Conservation (phyloP, 2,888 invertebrate genomes). For the Cremastinae sp. region DNA sequence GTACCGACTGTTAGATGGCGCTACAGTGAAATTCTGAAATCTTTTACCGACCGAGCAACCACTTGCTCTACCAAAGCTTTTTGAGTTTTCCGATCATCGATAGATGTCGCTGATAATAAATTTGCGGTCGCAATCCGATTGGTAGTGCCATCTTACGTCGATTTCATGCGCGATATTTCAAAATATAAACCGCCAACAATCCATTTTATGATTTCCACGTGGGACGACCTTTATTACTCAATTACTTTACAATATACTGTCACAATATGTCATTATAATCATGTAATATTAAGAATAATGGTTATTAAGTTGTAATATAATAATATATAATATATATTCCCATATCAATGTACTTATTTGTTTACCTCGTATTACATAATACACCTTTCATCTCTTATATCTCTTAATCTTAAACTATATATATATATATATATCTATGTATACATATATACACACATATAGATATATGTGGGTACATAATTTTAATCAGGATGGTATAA, state of each 20-base stretch:
- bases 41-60: too few species aligned
- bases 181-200: conserved; percentile 33
- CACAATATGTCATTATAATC: conserved; percentile 77
- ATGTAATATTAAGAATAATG: conserved; percentile 74
- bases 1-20: too few species aligned
- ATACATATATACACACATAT: conserved; percentile 47
- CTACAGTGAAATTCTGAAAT: too few species aligned
- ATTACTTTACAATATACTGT: conserved; percentile 73
- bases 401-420: conserved; percentile 58
- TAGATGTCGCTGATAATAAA: too few species aligned
- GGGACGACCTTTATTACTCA: conserved; percentile 79
- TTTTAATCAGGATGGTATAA: conserved; percentile 77
- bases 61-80: too few species aligned
- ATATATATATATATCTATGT: conserved; percentile 63
- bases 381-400: conserved; percentile 66
- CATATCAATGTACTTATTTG: conserved; percentile 75
- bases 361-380: conserved; percentile 75
- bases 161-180: not conserved
- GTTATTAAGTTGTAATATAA: conserved; percentile 68
- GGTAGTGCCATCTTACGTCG: too few species aligned
- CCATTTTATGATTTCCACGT: conserved; percentile 59
- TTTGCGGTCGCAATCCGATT: too few species aligned
- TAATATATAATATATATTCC: conserved; percentile 70
- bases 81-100: too few species aligned
- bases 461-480: conserved; percentile 66